Evolutionary conservation across 2,797 vertebrate species (phyloP).

Genomic region (Chrosomus eos): DNA sequence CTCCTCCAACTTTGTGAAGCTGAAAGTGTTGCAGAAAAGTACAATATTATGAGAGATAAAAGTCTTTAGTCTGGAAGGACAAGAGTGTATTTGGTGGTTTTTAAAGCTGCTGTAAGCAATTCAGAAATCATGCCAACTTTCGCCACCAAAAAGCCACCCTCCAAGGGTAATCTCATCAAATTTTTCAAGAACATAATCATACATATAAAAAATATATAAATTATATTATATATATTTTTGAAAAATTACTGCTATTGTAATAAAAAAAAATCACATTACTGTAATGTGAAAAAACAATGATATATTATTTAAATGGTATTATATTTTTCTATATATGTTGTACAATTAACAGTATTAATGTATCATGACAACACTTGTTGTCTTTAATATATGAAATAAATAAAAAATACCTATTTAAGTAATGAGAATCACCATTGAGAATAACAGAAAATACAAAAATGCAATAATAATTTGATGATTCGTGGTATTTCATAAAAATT

Average conservation of each 20-base stretch:
- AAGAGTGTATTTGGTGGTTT: not conserved
- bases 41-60: not conserved
- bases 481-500: not conserved
- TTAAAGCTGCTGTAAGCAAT: slow-evolving; percentile 6
- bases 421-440: not conserved
- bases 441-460: not conserved
- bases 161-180: not conserved
- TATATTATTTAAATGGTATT: not conserved
- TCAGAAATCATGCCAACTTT: not conserved
- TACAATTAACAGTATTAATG: not conserved
- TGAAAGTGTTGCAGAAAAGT: slow-evolving; percentile 10
- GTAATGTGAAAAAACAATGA: not conserved
- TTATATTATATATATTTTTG: not conserved
- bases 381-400: not conserved
- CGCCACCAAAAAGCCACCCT: not conserved
- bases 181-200: not conserved
- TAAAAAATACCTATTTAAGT: not conserved
- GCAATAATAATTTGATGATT: not conserved
- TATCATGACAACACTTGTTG: not conserved
- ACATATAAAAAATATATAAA: not conserved
- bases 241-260: not conserved
- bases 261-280: not conserved
- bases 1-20: not conserved
- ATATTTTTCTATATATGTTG: not conserved
- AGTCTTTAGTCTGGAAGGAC: not conserved